phyloP scores from a whole-genome alignment of 2,113 vertebrate species.

The Sceloporus tristichus region DNA sequence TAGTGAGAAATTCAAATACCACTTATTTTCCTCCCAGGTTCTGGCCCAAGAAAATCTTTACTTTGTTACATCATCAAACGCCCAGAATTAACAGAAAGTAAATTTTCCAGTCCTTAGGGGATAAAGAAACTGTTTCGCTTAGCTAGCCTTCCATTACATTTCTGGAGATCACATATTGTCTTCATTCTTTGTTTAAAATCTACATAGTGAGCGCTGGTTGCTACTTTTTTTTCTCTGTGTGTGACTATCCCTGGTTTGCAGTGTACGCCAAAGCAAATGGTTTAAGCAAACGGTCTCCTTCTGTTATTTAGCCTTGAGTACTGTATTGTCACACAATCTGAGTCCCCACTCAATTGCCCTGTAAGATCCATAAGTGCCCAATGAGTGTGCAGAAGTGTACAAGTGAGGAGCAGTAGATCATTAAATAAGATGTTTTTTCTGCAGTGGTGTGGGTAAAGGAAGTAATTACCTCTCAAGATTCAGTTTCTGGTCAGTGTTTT shows the following conservation, averaged over 20 bases:
- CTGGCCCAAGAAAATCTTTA: conserved; percentile 2
- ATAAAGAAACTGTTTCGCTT: background rate
- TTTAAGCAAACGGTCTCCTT: background rate
- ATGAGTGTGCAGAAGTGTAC: too few species aligned
- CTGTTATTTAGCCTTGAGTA: background rate
- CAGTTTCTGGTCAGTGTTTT: conserved; percentile 64
- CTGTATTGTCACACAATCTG: background rate
- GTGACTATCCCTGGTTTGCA: background rate
- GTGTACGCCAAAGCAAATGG: background rate
- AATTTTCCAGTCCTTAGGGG: background rate
- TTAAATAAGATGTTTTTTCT: conserved; percentile 52
- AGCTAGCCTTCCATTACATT: background rate
- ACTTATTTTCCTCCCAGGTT: conserved; percentile 10
- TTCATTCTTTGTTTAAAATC: background rate
- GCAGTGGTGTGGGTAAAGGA: conserved; percentile 52
- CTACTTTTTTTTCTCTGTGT: background rate
- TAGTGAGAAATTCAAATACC: background rate
- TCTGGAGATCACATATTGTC: background rate
- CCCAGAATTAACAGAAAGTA: background rate
- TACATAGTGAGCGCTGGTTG: background rate
- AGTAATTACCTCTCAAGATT: conserved; percentile 44
- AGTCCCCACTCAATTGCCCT: background rate
- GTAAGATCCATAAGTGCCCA: background rate
- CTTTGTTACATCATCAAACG: background rate
- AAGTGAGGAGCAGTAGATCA: conserved; percentile 15